Conservation (phyloP, 2,113 vertebrate genomes). For the Anolis carolinensis region DNA sequence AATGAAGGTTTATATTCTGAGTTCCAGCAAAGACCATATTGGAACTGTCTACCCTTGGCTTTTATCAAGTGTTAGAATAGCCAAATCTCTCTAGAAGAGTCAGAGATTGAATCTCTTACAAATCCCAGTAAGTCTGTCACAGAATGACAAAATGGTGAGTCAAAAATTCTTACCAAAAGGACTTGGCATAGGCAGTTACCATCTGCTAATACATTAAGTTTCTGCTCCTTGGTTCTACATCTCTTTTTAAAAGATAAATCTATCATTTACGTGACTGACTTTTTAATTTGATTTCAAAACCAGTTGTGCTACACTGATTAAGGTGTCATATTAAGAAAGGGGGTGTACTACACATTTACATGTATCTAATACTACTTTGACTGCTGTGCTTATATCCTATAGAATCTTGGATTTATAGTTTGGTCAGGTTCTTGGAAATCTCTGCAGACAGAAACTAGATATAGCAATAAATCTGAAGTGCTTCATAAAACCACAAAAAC, state of each 20-base stretch:
- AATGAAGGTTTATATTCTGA: background rate
- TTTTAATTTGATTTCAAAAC: background rate
- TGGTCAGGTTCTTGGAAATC: too few species aligned
- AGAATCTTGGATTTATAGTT: too few species aligned
- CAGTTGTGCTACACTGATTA: background rate
- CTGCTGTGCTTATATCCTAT: too few species aligned
- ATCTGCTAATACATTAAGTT: too few species aligned
- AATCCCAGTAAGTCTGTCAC: too few species aligned
- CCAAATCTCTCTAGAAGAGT: background rate
- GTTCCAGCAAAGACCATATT: background rate
- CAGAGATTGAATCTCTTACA: background rate
- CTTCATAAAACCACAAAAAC: too few species aligned
- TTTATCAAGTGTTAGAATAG: background rate
- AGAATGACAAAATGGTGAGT: background rate
- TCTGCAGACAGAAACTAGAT: too few species aligned
- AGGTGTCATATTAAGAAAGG: background rate
- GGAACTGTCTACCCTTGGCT: background rate
- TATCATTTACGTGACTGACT: too few species aligned
- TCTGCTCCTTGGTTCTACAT: too few species aligned
- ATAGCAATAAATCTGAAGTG: too few species aligned
- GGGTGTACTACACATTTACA: too few species aligned
- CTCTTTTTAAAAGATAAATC: background rate
- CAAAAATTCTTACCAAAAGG: background rate
- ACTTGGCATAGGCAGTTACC: background rate
- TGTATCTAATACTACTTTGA: too few species aligned